Conservation (phyloP, 2,797 vertebrate genomes). For the Squalus acanthias region DNA sequence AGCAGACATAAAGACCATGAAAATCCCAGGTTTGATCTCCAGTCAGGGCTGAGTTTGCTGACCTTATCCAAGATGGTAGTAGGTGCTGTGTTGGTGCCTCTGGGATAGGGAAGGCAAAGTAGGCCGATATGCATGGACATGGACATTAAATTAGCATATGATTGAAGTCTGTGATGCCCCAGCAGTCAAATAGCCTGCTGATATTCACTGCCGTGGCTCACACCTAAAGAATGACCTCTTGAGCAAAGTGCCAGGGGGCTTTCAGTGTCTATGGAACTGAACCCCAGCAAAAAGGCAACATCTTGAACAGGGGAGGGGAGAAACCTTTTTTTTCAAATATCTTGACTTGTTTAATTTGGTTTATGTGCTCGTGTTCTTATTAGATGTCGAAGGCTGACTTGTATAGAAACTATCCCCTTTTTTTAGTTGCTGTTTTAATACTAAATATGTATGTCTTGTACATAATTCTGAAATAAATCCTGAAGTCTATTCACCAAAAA, state of each 20-base stretch:
- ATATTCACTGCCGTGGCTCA: neutral
- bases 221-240: neutral
- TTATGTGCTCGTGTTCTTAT: neutral
- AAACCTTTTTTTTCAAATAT: neutral
- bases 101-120: neutral
- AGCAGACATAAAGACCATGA: neutral
- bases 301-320: neutral
- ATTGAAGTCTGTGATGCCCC: too few relatives aligned
- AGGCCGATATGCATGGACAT: neutral
- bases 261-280: neutral
- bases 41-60: neutral
- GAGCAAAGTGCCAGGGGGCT: neutral
- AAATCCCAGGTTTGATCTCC: neutral
- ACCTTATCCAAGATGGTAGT: neutral
- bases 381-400: neutral
- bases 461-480: neutral
- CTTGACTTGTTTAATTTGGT: neutral
- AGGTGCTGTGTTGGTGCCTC: neutral
- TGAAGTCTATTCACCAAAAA: neutral
- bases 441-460: neutral
- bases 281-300: neutral
- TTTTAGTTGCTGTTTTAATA: neutral
- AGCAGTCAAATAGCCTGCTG: neutral
- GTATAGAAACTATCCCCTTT: neutral
- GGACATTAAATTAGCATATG: neutral